Percentiles rank a stretch among this genome's conserved stretches.
Conservation (phyloP, 1,140 invertebrate species). For the Choristoneura fumiferana region DNA sequence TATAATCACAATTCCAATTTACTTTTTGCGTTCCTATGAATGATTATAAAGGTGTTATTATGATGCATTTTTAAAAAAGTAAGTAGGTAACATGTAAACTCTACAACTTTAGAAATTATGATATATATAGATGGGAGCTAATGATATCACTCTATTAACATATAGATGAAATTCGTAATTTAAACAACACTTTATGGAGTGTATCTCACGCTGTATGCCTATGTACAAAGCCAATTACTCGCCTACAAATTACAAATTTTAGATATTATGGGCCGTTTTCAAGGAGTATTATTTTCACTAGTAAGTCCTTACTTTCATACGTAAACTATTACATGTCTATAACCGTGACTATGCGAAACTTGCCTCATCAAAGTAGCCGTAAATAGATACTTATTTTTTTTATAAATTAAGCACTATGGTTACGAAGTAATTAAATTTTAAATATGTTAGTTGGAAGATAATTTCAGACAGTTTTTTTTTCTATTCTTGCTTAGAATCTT, state of each 20-base stretch:
- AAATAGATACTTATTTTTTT: background rate
- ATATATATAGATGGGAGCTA: constrained; percentile 6
- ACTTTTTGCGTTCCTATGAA: constrained; percentile 57
- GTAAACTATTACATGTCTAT: constrained; percentile 1
- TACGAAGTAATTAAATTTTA: too few relatives aligned
- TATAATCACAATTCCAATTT: constrained; percentile 62
- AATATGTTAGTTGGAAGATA: too few relatives aligned
- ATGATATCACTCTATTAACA: constrained; percentile 13
- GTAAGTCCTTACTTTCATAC: background rate
- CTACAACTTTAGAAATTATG: constrained; percentile 10
- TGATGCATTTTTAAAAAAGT: constrained; percentile 51
- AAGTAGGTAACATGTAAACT: constrained; percentile 40
- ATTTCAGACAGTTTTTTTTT: too few relatives aligned
- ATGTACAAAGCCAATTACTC: background rate
- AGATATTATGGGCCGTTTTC: constrained; percentile 1
- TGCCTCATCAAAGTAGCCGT: background rate
- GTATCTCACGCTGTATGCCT: background rate
- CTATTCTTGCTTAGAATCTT: too few relatives aligned
- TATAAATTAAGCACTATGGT: constrained; percentile 3
- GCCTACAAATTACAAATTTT: constrained; percentile 9
- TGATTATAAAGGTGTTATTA: constrained; percentile 36
- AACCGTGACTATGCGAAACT: background rate
- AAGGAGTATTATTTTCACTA: background rate
- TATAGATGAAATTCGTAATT: constrained; percentile 15
- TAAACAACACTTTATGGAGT: constrained; percentile 1